Evolutionary conservation across 2,888 invertebrate species (phyloP).

Genomic region (Eilema sororculum): DNA sequence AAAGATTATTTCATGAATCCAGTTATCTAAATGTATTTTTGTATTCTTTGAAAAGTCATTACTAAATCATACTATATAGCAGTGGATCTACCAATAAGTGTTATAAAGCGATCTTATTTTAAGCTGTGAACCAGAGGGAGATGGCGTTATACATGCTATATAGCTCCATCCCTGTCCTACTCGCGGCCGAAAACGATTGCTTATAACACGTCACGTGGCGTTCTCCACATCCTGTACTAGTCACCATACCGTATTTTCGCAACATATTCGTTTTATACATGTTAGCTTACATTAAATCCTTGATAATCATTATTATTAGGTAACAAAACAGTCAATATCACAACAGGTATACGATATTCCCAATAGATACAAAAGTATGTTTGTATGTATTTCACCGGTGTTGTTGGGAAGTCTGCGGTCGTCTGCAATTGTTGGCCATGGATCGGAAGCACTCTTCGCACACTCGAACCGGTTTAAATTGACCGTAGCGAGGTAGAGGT

Average conservation of each 20-base stretch:
- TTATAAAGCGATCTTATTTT: too few species aligned
- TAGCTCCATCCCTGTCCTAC: too few species aligned
- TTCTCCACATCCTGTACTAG: neutral
- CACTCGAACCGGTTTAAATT: slow-evolving; percentile 96
- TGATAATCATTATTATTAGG: slow-evolving; percentile 12
- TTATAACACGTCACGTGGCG: too few species aligned
- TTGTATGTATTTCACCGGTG: slow-evolving; percentile 61
- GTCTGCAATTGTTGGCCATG: slow-evolving; percentile 62
- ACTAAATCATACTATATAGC: neutral
- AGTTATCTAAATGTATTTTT: too few species aligned
- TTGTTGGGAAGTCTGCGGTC: slow-evolving; percentile 44
- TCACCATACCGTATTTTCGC: neutral
- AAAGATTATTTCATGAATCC: neutral
- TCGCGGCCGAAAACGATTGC: too few species aligned
- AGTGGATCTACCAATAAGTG: neutral
- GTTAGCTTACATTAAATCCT: slow-evolving; percentile 6
- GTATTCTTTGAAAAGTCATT: neutral
- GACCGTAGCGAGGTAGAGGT: slow-evolving; percentile 96
- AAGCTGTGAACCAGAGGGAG: too few species aligned
- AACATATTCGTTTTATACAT: neutral
- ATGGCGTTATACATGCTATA: too few species aligned
- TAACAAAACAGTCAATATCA: slow-evolving; percentile 19
- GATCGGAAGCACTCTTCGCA: slow-evolving; percentile 94
- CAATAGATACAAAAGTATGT: neutral
- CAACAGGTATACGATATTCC: slow-evolving; percentile 10